Evolutionary conservation across 2,797 vertebrate species (phyloP).

Genomic region (Catharus ustulatus): DNA sequence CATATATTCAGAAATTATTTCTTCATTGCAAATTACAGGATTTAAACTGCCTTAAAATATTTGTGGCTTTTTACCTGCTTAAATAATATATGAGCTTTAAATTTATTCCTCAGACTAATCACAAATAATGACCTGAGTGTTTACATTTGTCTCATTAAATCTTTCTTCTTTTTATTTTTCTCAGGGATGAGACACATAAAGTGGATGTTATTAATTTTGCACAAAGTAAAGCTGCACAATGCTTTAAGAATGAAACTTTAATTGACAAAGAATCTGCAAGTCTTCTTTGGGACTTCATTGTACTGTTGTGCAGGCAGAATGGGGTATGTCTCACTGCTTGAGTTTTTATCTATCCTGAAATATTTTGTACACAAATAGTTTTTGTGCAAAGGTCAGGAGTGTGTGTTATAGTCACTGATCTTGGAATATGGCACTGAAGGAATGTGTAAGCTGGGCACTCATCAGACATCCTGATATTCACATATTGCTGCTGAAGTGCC

Average conservation of each 20-base stretch:
- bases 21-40: neutral
- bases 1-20: neutral
- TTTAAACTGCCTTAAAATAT: neutral
- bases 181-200: constrained; percentile 97
- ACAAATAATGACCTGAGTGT: neutral
- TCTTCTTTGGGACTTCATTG: constrained; percentile 95
- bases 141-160: neutral
- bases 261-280: constrained; percentile 93
- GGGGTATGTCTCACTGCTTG: constrained; percentile 81
- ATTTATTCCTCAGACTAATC: neutral
- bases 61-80: neutral
- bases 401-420: too few relatives aligned
- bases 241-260: constrained; percentile 85
- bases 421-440: neutral
- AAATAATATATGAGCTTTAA: neutral
- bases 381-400: neutral
- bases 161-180: neutral
- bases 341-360: neutral
- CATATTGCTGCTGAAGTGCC: neutral
- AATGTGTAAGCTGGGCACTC: neutral
- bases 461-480: neutral
- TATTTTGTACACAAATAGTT: neutral
- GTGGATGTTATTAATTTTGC: constrained; percentile 98
- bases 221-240: constrained; percentile 90
- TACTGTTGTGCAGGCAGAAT: constrained; percentile 94